These are phyloP conservation scores for Zoanthus gigantus DNA, from an alignment of 92 coral and sea anemone genomes.

Conservation along the genomic window DNA sequence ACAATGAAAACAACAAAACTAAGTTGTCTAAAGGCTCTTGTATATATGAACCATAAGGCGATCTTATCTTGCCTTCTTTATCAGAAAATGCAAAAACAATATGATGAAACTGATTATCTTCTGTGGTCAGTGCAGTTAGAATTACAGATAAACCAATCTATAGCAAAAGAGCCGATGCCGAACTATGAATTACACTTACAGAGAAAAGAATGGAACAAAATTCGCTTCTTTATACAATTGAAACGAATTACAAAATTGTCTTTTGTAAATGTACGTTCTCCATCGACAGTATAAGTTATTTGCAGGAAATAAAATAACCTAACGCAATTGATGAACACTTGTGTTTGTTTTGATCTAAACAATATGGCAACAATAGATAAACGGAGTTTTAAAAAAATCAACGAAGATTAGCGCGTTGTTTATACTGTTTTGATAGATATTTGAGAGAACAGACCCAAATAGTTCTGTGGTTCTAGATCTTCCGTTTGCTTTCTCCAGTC, in stretches of 20 bases:
- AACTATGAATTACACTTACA: not conserved
- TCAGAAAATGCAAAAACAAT: not conserved
- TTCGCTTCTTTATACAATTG: not conserved
- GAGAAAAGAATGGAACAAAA: not conserved
- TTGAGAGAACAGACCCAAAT: not conserved
- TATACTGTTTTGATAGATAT: not conserved
- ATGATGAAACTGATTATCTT: not conserved
- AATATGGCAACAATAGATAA: not conserved
- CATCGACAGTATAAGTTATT: not conserved
- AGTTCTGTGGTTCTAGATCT: not conserved
- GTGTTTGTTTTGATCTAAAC: constrained; percentile 11
- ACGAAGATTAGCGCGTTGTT: not conserved
- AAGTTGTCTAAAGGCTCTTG: not conserved
- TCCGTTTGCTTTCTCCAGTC: too few species aligned
- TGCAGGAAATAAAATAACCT: not conserved
- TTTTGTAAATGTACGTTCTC: not conserved
- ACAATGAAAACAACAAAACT: constrained; percentile 7
- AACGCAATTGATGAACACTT: not conserved
- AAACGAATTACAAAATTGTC: not conserved
- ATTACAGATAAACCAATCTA: not conserved
- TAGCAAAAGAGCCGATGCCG: not conserved
- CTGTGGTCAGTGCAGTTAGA: not conserved
- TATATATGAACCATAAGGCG: not conserved
- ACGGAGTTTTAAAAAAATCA: not conserved
- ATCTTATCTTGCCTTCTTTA: not conserved